A percentile compares a stretch with the other conserved stretches of the same genome.
Conservation (phyloP, 1,140 invertebrate genomes). For the Potamilus streckersoni region DNA sequence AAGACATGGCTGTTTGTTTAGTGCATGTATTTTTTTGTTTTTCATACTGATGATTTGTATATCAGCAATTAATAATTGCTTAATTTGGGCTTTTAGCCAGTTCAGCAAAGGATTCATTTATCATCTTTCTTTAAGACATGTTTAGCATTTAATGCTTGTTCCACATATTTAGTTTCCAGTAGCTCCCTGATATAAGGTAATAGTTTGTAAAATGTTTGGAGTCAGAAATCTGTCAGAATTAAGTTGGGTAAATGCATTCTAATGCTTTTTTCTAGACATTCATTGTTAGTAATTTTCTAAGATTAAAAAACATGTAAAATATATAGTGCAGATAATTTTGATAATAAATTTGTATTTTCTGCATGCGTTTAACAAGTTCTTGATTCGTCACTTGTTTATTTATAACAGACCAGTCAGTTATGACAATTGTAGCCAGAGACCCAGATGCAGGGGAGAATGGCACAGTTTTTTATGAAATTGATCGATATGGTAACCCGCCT, state of each 20-base stretch:
- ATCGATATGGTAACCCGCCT: slow-evolving; percentile 34
- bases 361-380: too few species aligned
- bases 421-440: slow-evolving; percentile 93
- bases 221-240: not conserved
- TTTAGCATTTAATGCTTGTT: not conserved
- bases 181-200: too few species aligned
- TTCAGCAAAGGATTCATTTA: not conserved
- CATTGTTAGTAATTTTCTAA: not conserved
- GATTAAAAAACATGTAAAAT: not conserved
- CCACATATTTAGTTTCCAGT: too few species aligned
- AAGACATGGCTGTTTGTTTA: too few species aligned
- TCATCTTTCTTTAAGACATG: not conserved
- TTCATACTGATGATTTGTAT: too few species aligned
- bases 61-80: not conserved
- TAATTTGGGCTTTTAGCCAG: not conserved
- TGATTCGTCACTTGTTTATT: slow-evolving; percentile 10
- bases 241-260: not conserved
- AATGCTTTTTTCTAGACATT: not conserved
- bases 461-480: slow-evolving; percentile 46
- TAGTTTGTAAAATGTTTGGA: not conserved
- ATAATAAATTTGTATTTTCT: too few species aligned
- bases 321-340: not conserved
- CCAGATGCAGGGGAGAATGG: slow-evolving; percentile 51
- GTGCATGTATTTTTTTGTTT: too few species aligned
- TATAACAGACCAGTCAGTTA: slow-evolving; percentile 82